Base-by-base conservation (phyloP, 2,888 invertebrate genomes). In the Idaea dimidiata region DNA sequence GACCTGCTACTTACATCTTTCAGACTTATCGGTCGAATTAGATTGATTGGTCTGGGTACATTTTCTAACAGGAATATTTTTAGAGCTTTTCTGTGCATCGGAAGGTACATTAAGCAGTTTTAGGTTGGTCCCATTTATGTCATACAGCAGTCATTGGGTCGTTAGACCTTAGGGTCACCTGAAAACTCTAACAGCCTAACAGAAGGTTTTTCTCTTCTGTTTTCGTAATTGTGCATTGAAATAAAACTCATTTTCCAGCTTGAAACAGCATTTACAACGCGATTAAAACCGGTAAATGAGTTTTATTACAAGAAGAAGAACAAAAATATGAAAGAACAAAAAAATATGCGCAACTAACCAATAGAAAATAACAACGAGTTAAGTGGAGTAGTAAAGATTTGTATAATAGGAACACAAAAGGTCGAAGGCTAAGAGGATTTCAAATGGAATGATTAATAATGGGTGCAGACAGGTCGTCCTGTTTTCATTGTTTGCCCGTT, bases 401-500 rank as follows among this genome's bases (percentile, higher is more conserved):
- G 32, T 10, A 43, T 43, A 43, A 43, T 43, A 43, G 14, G 14
- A 43, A 43, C 14, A 43, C 43, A 43, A 79, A 82, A 80, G 79
- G 79, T 78, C 70, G 71, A 62, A 65, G 73, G 71, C 77, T 77
- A 72, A 80, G 79, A 76, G 84, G 82, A 81, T 82, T 82, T 77
- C 58, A 74, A 79, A 74, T 68, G 75, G 80, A 77, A 80, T 83
- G 78, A 84, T 80, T 80, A 83, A 83, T 81, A 80, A 67, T 43
- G 43, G 43, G n/a, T 57, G 16, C 57, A 67, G 64, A 65, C 62
- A 18, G 43, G 33, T 59, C 53, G 59, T 43, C 59, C 53, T 31
- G 57, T 57, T 60, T 55, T 57, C 31, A 57, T 43, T 43, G 43
- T 43, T 43, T 14, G 3, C 3, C 6, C 43, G 43, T 43, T 43